These are phyloP conservation scores for Ceyx margarethae DNA, from an alignment of 2,113 vertebrate genomes.

Conservation along the genomic window DNA sequence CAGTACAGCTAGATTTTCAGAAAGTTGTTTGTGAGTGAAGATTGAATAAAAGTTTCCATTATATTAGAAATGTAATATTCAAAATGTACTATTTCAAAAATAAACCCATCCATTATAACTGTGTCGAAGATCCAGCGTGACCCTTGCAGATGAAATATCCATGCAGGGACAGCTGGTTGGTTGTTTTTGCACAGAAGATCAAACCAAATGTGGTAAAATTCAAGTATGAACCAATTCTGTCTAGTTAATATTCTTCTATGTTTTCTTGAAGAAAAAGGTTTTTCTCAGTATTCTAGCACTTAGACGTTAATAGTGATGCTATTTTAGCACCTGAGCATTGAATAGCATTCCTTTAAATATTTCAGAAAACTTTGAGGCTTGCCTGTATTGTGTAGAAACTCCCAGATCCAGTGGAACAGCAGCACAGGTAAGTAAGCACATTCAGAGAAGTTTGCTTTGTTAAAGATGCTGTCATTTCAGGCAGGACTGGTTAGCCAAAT, in stretches of 20 bases:
- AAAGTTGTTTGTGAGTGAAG: not conserved
- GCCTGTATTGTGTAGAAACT: not conserved
- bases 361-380: not conserved
- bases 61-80: not conserved
- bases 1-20: not conserved
- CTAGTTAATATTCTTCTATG: not conserved
- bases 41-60: not conserved
- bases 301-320: not conserved
- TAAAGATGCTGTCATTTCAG: not conserved
- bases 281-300: not conserved
- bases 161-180: not conserved
- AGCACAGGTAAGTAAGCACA: not conserved
- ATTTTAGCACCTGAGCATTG: not conserved
- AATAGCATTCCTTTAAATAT: not conserved
- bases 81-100: not conserved
- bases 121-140: not conserved
- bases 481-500: not conserved
- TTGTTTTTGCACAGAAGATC: not conserved
- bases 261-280: not conserved
- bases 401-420: not conserved
- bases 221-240: conserved; percentile 16
- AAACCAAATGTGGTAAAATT: not conserved
- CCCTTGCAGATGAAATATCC: not conserved
- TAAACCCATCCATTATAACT: not conserved
- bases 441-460: not conserved